These are phyloP conservation scores for Chiridota heheva DNA, from an alignment of 35 echinoderm and acorn worm species.

Conservation along the genomic window DNA sequence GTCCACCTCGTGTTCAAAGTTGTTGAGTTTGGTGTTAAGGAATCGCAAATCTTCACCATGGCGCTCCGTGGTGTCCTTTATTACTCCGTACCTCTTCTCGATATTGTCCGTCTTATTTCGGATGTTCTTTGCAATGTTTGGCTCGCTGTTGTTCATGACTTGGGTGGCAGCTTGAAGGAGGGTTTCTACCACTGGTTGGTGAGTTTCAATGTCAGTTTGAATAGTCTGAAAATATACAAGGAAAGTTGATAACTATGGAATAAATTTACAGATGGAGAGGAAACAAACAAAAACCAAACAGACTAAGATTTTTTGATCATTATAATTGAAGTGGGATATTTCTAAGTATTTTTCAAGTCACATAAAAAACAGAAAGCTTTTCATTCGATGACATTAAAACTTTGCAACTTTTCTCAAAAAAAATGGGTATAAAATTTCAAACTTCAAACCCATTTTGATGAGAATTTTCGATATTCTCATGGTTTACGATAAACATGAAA, in stretches of 20 bases:
- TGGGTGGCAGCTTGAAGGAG: conserved; percentile 59
- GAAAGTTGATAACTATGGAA: neutral
- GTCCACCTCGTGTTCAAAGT: conserved; percentile 90
- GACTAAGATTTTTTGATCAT: neutral
- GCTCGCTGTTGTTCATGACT: conserved; percentile 63
- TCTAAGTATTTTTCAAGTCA: neutral
- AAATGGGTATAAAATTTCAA: no score
- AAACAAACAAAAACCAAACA: neutral
- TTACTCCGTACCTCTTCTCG: conserved; percentile 54
- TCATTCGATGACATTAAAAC: no score
- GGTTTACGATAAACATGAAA: no score
- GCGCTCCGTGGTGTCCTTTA: conserved; percentile 39
- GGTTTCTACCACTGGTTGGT: conserved; percentile 75
- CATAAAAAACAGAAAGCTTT: neutral
- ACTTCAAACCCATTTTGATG: no score
- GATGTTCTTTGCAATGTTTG: conserved; percentile 57
- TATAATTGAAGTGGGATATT: neutral
- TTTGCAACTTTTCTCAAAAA: no score
- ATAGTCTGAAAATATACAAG: conserved; percentile 56
- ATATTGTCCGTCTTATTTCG: conserved; percentile 76
- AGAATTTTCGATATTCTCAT: no score
- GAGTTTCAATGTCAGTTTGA: conserved; percentile 84
- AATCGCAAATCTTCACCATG: conserved; percentile 68
- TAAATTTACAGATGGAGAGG: neutral
- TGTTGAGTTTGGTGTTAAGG: conserved; percentile 64